phyloP scores from a whole-genome alignment of 2,113 vertebrate species.

The Cyrtonyx montezumae region DNA sequence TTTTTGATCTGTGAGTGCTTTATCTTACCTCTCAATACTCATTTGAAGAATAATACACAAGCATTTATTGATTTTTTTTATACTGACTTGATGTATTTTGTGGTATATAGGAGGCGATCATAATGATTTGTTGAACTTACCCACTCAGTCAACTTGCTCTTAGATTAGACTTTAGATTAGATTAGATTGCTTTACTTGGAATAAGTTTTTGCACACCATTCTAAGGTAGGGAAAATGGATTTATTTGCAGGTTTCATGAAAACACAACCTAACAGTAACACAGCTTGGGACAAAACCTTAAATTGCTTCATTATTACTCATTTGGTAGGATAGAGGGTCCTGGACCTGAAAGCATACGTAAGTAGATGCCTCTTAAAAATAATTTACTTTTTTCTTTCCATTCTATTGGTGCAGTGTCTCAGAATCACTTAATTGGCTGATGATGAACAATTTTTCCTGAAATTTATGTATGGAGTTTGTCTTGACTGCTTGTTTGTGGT shows the following conservation, averaged over 20 bases:
- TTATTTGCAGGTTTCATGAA: not conserved
- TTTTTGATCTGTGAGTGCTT: not conserved
- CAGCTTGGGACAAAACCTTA: not conserved
- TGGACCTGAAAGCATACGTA: not conserved
- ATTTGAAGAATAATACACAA: not conserved
- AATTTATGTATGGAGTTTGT: not conserved
- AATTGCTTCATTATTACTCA: not conserved
- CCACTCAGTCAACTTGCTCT: not conserved
- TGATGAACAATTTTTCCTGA: not conserved
- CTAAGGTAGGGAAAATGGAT: not conserved
- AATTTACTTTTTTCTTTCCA: not conserved
- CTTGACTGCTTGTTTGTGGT: not conserved
- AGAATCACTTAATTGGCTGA: not conserved
- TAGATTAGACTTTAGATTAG: not conserved
- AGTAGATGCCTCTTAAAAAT: not conserved
- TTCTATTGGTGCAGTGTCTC: not conserved
- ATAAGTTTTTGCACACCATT: not conserved
- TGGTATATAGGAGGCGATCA: not conserved
- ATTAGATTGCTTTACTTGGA: not conserved
- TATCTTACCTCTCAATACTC: not conserved
- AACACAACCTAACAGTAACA: not conserved
- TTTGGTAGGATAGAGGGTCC: not conserved
- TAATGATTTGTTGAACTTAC: not conserved
- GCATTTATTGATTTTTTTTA: not conserved
- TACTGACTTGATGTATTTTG: not conserved